These are phyloP conservation scores for Hyperoodon ampullatus DNA, from an alignment of 2,113 vertebrate genomes.

Conservation along the genomic window DNA sequence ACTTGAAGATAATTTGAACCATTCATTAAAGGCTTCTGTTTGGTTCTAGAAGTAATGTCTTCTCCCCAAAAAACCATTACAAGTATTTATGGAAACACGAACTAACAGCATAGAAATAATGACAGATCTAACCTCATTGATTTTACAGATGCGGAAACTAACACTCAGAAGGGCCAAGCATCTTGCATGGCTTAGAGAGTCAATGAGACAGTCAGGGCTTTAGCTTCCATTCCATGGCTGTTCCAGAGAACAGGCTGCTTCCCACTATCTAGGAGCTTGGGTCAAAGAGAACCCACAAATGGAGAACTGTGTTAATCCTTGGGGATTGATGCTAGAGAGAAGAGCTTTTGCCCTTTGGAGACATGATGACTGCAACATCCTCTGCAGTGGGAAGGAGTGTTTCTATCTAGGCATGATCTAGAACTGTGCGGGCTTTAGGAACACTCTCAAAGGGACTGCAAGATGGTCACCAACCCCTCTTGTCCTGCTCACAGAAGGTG, in stretches of 20 bases:
- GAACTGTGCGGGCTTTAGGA: background rate
- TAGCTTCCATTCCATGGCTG: background rate
- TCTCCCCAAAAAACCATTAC: background rate
- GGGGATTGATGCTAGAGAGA: background rate
- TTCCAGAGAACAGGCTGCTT: background rate
- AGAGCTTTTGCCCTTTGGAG: background rate
- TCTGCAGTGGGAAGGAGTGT: background rate
- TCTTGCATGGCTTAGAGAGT: background rate
- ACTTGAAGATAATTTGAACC: background rate
- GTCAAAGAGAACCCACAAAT: background rate
- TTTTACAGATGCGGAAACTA: background rate
- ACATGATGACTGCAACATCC: background rate
- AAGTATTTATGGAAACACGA: background rate
- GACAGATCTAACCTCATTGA: background rate
- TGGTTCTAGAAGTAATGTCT: background rate
- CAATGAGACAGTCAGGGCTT: background rate
- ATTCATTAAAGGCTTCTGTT: background rate
- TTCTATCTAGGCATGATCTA: background rate
- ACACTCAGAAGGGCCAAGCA: background rate
- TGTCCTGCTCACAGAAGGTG: background rate
- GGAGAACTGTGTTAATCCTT: background rate
- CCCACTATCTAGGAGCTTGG: background rate
- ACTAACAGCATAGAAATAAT: background rate
- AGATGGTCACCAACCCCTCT: background rate
- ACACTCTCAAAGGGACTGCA: background rate